Evolutionary conservation across 2,797 vertebrate genomes (phyloP).

Genomic region (Parambassis ranga): DNA sequence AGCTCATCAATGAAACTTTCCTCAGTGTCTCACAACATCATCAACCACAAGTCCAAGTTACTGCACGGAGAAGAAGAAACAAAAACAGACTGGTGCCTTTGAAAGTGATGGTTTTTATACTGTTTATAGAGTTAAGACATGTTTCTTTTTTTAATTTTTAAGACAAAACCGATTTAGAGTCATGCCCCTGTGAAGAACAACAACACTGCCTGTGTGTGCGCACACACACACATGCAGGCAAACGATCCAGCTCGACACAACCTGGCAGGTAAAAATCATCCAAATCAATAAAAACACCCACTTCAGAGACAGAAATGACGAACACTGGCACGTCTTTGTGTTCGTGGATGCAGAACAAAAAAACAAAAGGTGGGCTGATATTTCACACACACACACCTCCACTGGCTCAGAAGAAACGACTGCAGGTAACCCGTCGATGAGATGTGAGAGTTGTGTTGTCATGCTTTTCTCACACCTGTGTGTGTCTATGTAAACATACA

Average conservation of each 20-base stretch:
- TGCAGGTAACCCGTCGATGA: constrained; percentile 45
- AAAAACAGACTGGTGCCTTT: constrained; percentile 8
- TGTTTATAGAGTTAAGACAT: constrained; percentile 46
- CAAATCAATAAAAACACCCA: constrained; percentile 35
- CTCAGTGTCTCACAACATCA: constrained; percentile 45
- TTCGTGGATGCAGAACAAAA: constrained; percentile 4
- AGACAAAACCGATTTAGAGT: constrained; percentile 41
- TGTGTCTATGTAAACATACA: constrained; percentile 73
- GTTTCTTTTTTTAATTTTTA: too few species aligned
- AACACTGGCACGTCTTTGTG: constrained; percentile 33
- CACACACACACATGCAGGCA: constrained; percentile 34
- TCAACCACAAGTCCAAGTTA: constrained; percentile 32
- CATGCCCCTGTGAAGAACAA: constrained; percentile 21
- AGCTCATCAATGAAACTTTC: constrained; percentile 25
- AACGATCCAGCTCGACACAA: constrained; percentile 17
- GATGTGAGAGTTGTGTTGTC: constrained; percentile 42
- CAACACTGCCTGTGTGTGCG: constrained; percentile 15
- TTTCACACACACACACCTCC: constrained; percentile 31
- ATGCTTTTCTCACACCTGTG: constrained; percentile 41
- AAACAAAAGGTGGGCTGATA: neutral
- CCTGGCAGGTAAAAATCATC: constrained; percentile 34
- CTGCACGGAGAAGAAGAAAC: constrained; percentile 15
- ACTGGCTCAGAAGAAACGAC: constrained; percentile 52
- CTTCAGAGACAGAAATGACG: constrained; percentile 13
- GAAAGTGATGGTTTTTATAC: constrained; percentile 24